A percentile compares a stretch with the other conserved stretches of the same genome.
These are phyloP conservation scores for Cryptocheilus praepositus DNA, from an alignment of 2,888 invertebrate genomes.

Conservation along the genomic window DNA sequence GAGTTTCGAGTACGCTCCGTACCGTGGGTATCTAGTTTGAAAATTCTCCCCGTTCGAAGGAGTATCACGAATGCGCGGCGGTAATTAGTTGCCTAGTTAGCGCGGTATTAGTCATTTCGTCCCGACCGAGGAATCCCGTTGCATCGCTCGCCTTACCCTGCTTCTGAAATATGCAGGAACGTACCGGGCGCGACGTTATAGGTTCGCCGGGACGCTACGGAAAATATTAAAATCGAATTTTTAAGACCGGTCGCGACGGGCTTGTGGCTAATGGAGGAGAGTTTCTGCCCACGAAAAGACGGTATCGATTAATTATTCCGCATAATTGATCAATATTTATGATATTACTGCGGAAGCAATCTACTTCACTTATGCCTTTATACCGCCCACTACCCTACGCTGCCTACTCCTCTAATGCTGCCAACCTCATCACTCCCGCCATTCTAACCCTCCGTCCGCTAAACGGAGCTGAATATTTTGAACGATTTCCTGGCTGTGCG, in stretches of 20 bases:
- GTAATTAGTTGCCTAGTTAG: no score
- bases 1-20: no score
- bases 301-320: constrained; percentile 39
- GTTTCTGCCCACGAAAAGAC: constrained; percentile 5
- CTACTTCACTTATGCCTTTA: constrained; percentile 29
- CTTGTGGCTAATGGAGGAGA: constrained; percentile 11
- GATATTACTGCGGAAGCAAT: constrained; percentile 38
- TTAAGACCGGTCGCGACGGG: neutral
- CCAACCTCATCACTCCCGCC: constrained; percentile 15
- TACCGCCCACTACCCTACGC: constrained; percentile 10
- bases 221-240: constrained; percentile 9
- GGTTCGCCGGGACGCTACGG: neutral
- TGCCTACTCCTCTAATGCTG: neutral
- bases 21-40: no score
- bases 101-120: neutral
- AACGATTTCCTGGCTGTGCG: neutral
- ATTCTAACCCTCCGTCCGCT: constrained; percentile 12
- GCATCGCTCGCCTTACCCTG: neutral
- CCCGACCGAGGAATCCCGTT: neutral
- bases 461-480: constrained; percentile 25
- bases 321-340: constrained; percentile 45
- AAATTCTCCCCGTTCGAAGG: no score
- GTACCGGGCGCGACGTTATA: neutral
- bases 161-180: neutral
- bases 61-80: no score